A percentile compares a stretch with the other conserved stretches of the same genome.
These are phyloP conservation scores for Vanessa tameamea DNA, from an alignment of 1,140 invertebrate genomes.

Conservation along the genomic window DNA sequence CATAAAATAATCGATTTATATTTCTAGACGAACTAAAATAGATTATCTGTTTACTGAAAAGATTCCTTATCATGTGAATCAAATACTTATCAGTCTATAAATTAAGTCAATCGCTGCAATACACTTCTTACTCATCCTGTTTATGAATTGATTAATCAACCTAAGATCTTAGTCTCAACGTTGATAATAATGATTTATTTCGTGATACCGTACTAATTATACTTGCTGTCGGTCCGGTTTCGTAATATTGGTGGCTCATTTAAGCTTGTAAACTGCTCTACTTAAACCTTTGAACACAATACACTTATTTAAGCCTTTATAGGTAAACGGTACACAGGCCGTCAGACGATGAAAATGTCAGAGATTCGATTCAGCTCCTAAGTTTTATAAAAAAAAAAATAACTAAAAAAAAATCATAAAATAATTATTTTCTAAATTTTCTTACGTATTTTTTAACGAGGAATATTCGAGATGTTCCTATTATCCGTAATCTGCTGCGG, in stretches of 20 bases:
- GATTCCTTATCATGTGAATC: background rate
- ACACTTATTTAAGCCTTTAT: too few species aligned
- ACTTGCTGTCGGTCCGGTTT: conserved; percentile 34
- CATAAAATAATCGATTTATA: background rate
- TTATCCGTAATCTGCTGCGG: too few species aligned
- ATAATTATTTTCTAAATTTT: too few species aligned
- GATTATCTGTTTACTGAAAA: background rate
- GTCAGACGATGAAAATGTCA: too few species aligned
- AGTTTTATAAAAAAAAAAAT: too few species aligned
- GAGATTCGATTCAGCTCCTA: too few species aligned
- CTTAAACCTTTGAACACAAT: background rate
- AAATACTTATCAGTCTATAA: background rate
- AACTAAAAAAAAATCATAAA: too few species aligned
- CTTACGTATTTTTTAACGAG: too few species aligned
- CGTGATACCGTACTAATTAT: conserved; percentile 40
- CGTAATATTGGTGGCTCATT: conserved; percentile 37
- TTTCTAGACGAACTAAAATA: background rate
- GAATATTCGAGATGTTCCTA: too few species aligned
- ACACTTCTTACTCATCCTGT: conserved; percentile 4
- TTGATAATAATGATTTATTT: conserved; percentile 40
- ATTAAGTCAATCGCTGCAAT: conserved; percentile 11
- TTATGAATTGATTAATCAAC: conserved; percentile 12
- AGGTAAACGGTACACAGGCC: too few species aligned
- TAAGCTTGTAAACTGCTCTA: conserved; percentile 23
- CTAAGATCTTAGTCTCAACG: conserved; percentile 25